Conservation (phyloP, 2,113 vertebrate genomes). For the Chrysemys picta region DNA sequence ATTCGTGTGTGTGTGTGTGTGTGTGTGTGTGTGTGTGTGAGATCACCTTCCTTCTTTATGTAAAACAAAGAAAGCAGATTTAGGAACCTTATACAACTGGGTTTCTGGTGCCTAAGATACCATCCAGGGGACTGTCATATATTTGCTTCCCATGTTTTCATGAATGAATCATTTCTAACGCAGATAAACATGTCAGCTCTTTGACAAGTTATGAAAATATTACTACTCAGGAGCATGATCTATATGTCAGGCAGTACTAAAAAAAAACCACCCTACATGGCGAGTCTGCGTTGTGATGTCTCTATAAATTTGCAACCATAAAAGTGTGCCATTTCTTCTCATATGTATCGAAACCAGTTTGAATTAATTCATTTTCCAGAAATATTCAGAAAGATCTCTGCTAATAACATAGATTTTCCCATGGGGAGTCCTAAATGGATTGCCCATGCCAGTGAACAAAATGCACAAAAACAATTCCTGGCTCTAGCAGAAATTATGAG, state of each 20-base stretch:
- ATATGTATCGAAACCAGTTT: not conserved
- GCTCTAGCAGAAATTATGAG: not conserved
- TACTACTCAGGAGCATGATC: not conserved
- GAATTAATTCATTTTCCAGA: slow-evolving; percentile 29
- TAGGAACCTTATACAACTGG: not conserved
- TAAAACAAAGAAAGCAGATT: not conserved
- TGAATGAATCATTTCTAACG: not conserved
- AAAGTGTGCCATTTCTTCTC: not conserved
- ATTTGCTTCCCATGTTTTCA: not conserved
- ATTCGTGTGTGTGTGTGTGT: not conserved
- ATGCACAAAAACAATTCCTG: not conserved
- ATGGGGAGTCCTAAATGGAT: not conserved
- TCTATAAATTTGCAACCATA: not conserved
- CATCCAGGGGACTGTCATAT: not conserved
- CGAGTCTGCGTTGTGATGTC: not conserved
- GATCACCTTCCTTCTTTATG: not conserved
- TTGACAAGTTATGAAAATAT: not conserved
- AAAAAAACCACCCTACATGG: not conserved
- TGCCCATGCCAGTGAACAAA: not conserved
- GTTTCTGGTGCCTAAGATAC: fast-evolving
- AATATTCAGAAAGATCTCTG: not conserved
- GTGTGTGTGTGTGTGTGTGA: not conserved
- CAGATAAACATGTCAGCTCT: slow-evolving; percentile 6
- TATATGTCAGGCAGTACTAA: not conserved
- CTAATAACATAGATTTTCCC: not conserved